A percentile compares a stretch with the other conserved stretches of the same genome.
phyloP scores from a whole-genome alignment of 2,797 vertebrate species.

The Dicrostonyx torquatus region DNA sequence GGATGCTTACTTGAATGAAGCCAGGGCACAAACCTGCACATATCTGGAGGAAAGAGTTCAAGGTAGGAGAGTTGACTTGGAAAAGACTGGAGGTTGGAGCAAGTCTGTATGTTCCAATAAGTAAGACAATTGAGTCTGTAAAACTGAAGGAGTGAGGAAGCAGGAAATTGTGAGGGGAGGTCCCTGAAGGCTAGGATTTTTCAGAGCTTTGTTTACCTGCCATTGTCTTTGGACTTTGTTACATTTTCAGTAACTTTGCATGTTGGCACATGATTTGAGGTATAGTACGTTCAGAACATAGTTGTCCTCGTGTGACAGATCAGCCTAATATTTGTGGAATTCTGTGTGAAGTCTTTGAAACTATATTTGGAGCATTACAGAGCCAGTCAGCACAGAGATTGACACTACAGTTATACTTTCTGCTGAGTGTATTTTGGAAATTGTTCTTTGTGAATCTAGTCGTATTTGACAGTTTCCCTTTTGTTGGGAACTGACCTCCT shows the following conservation, averaged over 20 bases:
- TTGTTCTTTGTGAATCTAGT: constrained; percentile 39
- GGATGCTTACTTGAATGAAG: not conserved
- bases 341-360: constrained; percentile 5
- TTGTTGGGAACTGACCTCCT: not conserved
- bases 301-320: constrained; percentile 9
- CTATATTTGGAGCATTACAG: not conserved
- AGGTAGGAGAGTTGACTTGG: not conserved
- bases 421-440: not conserved
- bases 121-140: not conserved
- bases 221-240: constrained; percentile 26
- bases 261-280: constrained; percentile 4
- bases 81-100: not conserved
- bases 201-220: not conserved
- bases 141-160: not conserved
- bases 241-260: not conserved
- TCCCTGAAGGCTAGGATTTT: not conserved
- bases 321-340: not conserved
- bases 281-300: not conserved
- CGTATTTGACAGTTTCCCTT: constrained; percentile 23
- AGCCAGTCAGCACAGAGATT: not conserved
- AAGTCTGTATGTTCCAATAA: not conserved
- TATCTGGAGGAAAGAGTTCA: not conserved
- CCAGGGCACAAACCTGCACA: not conserved
- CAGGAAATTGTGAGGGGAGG: not conserved
- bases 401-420: not conserved